Evolutionary conservation across 2,888 invertebrate species (phyloP), one percentile per base, ranked within the genome.

Genomic region (Idaea dimidiata): DNA sequence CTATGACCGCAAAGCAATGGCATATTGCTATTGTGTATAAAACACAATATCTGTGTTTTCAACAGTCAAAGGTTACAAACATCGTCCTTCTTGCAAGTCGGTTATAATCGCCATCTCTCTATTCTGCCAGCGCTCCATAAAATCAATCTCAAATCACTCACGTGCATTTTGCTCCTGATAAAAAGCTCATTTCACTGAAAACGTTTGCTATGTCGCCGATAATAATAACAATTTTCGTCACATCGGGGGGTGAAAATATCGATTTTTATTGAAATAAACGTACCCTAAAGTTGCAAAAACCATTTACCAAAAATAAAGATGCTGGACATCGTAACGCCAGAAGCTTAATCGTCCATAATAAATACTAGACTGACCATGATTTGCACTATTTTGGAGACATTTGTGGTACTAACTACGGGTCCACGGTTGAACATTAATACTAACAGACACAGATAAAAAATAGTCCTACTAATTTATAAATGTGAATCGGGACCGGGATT

Each of bases 181-280:
- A 43, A 43, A 43, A 43, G 43, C 43, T 43, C 43, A 43, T 43
- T 43, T 43, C 43, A 43, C 43, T 43, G 10, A 66, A 65, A 65
- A 59, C 60, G 55, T 66, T 72, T 70, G 65, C 63, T 61, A 57
- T 67, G 70, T 67, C 62, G 56, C 59, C 66, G 62, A 62, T 67
- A 62, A 69, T 59, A 68, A 69, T 67, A 68, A 69, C 67, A 66
- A 59, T 65, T 55, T 54, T 66, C 67, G 66, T 65, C 67, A 57
- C 68, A 57, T 65, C 63, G 60, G 69, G 70, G 69, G 68, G 71
- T 71, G 69, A 64, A 68, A 66, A 70, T 70, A 73, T 77, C 68
- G 79, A 78, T 77, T 73, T 77, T 76, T 77, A 75, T 75, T 72
- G 66, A 74, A 73, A 71, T 65, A 72, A 72, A 71, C 63, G 61